A percentile compares a stretch with the other conserved stretches of the same genome.
Evolutionary conservation across 2,113 vertebrate genomes (phyloP).

Genomic region (Amphiprion ocellaris): DNA sequence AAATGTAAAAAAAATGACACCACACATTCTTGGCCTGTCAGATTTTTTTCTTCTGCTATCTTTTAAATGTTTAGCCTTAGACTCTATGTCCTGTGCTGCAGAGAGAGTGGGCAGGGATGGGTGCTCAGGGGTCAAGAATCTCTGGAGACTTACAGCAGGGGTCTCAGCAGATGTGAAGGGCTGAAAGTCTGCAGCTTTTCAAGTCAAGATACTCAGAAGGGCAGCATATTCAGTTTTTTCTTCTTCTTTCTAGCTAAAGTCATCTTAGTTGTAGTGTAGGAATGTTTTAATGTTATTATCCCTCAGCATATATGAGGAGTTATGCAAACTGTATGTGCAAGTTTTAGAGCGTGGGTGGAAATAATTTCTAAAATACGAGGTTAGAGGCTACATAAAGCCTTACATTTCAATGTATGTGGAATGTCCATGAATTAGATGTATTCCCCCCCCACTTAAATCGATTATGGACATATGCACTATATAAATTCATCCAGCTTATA

Average conservation of each 20-base stretch:
- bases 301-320: not conserved
- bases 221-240: conserved; percentile 4
- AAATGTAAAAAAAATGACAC: too few relatives aligned
- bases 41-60: conserved; percentile 8
- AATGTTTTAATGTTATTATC: not conserved
- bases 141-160: not conserved
- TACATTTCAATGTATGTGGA: too few relatives aligned
- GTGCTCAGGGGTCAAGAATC: conserved; percentile 14
- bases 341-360: too few relatives aligned
- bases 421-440: too few relatives aligned
- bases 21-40: not conserved
- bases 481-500: too few relatives aligned
- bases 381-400: too few relatives aligned
- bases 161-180: conserved; percentile 17
- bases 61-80: conserved; percentile 29
- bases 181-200: not conserved
- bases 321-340: too few relatives aligned
- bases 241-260: not conserved
- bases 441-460: too few relatives aligned
- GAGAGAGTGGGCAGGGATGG: conserved; percentile 27
- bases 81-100: conserved; percentile 9
- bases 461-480: too few relatives aligned
- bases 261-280: not conserved
- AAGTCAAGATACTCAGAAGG: not conserved
- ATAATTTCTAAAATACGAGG: too few relatives aligned